Evolutionary conservation across 2,888 invertebrate species (phyloP), one percentile per base, ranked within the genome.

Genomic region (Drosophila mercatorum): DNA sequence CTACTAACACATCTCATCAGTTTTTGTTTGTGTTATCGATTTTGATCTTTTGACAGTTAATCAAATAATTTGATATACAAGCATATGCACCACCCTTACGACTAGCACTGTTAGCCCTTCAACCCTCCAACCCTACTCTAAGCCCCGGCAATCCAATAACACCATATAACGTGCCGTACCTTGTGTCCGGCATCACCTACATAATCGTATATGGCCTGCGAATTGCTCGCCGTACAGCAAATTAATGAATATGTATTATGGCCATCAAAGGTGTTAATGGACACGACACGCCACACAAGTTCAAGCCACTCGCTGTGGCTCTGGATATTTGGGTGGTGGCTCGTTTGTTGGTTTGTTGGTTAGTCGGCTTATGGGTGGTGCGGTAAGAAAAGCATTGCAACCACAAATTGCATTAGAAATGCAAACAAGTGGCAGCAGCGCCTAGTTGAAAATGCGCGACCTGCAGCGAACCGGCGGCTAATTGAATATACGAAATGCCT

Each of bases 181-280:
- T 3, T 12, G 44, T 58, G 51, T 46, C 28, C 40, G 66, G 40
- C 71, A 59, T 69, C 44, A 28, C 44, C 68, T 69, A 52, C 34
- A 17, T 40, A 6, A 17, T 17, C 49, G 49, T 14, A 43, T 34
- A 63, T 36, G 51, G 51, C 67, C 71, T 61, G 66, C 56, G 56
- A 75, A 61, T 71, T 61, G 70, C 69, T 65, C 77, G 80, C 47
- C 64, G 65, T 58, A 80, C 70, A 58, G 75, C 77, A 49, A 82
- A 88, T 89, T 89, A 84, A 84, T 84, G 84, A 88, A 89, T 89
- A 88, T 89, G 90, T 85, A 84, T 89, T 89, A 89, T 88, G 75
- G 72, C 78, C 90, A 89, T 79, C 88, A 88, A 78, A 84, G 84
- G 84, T 84, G 84, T 89, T 84, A 84, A 84, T 84, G 90, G 84